Base-by-base conservation (phyloP, 2,888 invertebrate genomes). In the Sceliomorpha sp. region DNA sequence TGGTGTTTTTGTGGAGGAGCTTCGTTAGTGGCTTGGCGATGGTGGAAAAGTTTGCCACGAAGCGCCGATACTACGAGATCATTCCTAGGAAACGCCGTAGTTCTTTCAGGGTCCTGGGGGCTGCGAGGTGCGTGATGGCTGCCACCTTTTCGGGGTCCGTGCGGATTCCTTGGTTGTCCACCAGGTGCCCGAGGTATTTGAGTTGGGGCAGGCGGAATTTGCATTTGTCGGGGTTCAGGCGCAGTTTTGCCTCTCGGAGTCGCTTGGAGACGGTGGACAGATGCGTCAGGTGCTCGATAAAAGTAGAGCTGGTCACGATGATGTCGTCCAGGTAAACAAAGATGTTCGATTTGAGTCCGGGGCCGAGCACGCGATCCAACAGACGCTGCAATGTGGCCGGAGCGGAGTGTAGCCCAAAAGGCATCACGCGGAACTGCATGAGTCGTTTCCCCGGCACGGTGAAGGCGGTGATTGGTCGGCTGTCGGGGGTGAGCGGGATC, bases 381-480 rank as follows among this genome's bases (percentile, higher is more conserved):
- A 40, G 13, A 1, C 1, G 31, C 20, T 45, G 45, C 6, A 45
- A 45, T 1, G 45, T 45, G 9, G 45, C 45, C 2, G 45, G 15
- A 2, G 45, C 45, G 3, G 44, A 45, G 17, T 45, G 32, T 1
- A 47, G 14, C 1, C 34, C 34, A 13, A 34, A 47, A 1, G 44
- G 29, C 1, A 84, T 70, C 0, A 76, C 68, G 0, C 31, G 63
- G 36, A 85, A 86, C 5, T 84, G 76, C 37, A 60, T 80, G 10
- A 77, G 50, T 0, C 83, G 80, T 9, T 74, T 31, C 2, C 66
- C 69, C 0, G 81, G 81, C 2, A 82, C 74, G 0, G 77, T 76
- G 44, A 83, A 84, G 2, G 83, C 82, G 1, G 83, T 84, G 4
- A 74, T 70, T 7, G 69, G 60, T 12, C 68, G 20, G n/a, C 75